Conservation (phyloP, 2,113 vertebrate genomes). For the Pseudorhombus dupliciocellatus region DNA sequence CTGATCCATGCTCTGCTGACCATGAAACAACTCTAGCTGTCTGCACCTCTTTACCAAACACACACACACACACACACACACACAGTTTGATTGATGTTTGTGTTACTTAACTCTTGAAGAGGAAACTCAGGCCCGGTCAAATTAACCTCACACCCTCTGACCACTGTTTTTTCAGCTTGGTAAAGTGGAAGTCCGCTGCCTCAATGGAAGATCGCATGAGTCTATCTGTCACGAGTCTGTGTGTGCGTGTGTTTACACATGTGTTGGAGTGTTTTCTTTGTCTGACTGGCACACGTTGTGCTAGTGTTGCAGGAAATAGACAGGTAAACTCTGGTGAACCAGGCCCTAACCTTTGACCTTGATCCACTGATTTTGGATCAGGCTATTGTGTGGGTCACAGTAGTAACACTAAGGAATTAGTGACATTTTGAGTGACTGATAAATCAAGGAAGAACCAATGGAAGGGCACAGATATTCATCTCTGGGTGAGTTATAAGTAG, state of each 20-base stretch:
- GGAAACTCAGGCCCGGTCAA: conserved; percentile 61
- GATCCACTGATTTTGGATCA: conserved; percentile 34
- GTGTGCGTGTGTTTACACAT: conserved; percentile 42
- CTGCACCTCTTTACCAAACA: conserved; percentile 44
- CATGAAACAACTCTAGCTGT: conserved; percentile 54
- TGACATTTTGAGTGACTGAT: conserved; percentile 1
- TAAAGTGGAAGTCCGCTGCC: conserved; percentile 64
- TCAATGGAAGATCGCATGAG: conserved; percentile 53
- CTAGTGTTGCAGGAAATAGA: conserved; percentile 67
- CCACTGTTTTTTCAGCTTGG: conserved; percentile 79
- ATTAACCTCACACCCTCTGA: conserved; percentile 55
- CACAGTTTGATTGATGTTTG: conserved; percentile 52
- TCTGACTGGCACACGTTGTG: conserved; percentile 44
- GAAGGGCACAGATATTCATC: neutral
- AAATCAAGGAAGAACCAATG: no score
- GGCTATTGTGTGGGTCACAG: conserved; percentile 63
- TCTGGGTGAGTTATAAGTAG: no score
- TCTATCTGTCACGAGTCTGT: conserved; percentile 24
- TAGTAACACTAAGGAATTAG: conserved; percentile 16
- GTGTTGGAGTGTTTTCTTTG: conserved; percentile 63
- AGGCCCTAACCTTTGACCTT: conserved; percentile 60
- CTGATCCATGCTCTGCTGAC: conserved; percentile 49
- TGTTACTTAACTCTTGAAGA: conserved; percentile 65
- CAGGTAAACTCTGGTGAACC: conserved; percentile 69
- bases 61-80: conserved; percentile 26